Percentiles rank a stretch among this genome's conserved stretches.
phyloP scores from a whole-genome alignment of 2,888 invertebrate genomes.

The Ametastegia equiseti region DNA sequence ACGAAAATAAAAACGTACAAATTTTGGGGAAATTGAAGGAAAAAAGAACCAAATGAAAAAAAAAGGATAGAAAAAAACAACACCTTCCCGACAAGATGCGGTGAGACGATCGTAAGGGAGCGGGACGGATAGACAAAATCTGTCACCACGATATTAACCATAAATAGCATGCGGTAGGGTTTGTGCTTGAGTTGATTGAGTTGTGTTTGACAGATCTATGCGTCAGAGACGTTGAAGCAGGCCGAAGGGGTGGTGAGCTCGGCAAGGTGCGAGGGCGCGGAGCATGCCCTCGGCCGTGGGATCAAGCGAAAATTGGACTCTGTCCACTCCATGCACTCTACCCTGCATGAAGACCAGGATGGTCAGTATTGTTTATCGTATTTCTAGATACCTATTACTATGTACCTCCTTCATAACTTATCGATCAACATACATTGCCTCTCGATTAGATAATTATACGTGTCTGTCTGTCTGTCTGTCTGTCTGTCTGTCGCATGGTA shows the following conservation, averaged over 20 bases:
- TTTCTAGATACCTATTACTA: slow-evolving; percentile 48
- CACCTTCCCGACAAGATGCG: background rate
- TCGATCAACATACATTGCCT: slow-evolving; percentile 6
- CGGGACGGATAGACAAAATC: background rate
- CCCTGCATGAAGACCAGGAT: slow-evolving; percentile 76
- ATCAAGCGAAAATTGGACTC: slow-evolving; percentile 76
- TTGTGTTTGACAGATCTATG: slow-evolving; percentile 76
- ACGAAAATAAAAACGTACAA: no score
- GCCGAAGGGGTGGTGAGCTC: slow-evolving; percentile 75
- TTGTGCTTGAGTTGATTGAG: slow-evolving; percentile 75
- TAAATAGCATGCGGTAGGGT: slow-evolving; percentile 70
- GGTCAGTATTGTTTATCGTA: slow-evolving; percentile 75
- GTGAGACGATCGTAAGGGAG: background rate
- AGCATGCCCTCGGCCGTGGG: slow-evolving; percentile 73
- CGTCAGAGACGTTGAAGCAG: slow-evolving; percentile 74
- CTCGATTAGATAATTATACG: no score
- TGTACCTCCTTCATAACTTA: background rate
- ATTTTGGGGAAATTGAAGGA: no score
- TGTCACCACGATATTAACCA: slow-evolving; percentile 52
- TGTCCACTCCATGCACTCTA: slow-evolving; percentile 75
- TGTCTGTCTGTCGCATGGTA: slow-evolving; percentile 10
- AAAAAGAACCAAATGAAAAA: background rate
- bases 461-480: background rate
- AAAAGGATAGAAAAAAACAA: background rate
- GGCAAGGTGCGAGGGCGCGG: slow-evolving; percentile 74